phyloP scores from a whole-genome alignment of 2,888 invertebrate genomes.

The Formica aserva region DNA sequence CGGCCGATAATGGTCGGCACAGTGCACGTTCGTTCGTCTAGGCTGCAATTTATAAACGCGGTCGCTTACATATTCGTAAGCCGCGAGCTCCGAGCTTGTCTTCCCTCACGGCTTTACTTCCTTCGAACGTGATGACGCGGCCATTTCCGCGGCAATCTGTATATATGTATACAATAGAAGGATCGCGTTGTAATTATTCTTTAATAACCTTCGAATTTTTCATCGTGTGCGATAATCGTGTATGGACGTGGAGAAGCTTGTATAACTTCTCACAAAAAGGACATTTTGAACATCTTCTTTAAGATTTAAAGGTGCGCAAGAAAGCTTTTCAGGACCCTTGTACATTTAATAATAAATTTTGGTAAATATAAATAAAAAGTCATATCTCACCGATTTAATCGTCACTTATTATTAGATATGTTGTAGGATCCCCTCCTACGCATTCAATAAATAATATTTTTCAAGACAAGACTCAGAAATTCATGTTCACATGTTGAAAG shows the following conservation, averaged over 20 bases:
- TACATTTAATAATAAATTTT: no score
- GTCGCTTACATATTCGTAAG: conserved; percentile 36
- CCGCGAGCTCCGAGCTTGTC: not conserved
- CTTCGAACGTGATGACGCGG: not conserved
- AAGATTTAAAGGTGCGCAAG: not conserved
- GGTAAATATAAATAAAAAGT: no score
- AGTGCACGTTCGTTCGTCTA: conserved; percentile 9
- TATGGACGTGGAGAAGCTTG: no score
- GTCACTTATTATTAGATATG: no score
- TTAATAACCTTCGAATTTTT: no score
- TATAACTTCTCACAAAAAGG: not conserved
- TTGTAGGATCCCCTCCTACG: no score
- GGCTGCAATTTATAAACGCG: conserved; percentile 47
- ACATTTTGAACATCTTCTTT: not conserved
- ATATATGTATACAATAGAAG: not conserved
- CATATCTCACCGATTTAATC: no score
- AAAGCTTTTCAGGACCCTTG: not conserved
- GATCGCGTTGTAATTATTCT: not conserved
- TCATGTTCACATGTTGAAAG: no score
- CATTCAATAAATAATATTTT: no score
- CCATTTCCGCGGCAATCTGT: not conserved
- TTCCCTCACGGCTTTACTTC: conserved; percentile 4
- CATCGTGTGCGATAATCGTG: no score
- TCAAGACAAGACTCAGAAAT: no score
- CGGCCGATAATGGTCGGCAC: conserved; percentile 22